Percentiles rank a stretch among this genome's conserved stretches.
Conservation (phyloP, 2,113 vertebrate species). For the Sinocyclocheilus anshuiensis region DNA sequence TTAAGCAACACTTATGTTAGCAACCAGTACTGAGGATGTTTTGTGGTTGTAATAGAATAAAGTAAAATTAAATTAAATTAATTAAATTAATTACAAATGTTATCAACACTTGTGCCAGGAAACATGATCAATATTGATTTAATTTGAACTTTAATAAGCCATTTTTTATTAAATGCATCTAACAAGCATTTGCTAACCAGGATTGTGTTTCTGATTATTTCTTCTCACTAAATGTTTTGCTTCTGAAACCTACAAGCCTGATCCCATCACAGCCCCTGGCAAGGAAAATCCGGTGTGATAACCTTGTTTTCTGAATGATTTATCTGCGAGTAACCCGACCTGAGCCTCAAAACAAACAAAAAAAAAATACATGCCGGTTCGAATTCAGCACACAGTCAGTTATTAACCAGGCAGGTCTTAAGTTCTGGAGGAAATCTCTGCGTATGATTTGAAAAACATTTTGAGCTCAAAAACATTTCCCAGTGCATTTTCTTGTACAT, state of each 20-base stretch:
- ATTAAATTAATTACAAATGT: too few relatives aligned
- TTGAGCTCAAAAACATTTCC: neutral
- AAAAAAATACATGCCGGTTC: neutral
- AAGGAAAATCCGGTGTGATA: neutral
- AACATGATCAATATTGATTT: neutral
- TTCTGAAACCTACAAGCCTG: neutral
- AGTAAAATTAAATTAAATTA: too few relatives aligned
- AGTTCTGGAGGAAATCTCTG: neutral
- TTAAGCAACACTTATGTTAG: too few relatives aligned
- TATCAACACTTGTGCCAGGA: too few relatives aligned
- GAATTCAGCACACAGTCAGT: constrained; percentile 8
- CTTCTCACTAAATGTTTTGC: neutral
- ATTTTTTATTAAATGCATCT: neutral
- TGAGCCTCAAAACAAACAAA: constrained; percentile 9
- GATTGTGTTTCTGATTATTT: neutral
- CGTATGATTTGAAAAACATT: neutral
- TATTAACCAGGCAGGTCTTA: neutral
- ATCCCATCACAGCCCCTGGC: neutral
- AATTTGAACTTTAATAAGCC: neutral
- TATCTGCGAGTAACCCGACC: neutral
- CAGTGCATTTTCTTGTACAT: neutral
- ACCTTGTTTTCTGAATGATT: constrained; percentile 22
- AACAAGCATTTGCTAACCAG: neutral
- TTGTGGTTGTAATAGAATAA: too few relatives aligned
- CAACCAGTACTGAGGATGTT: too few relatives aligned